Conservation (phyloP, 2,113 vertebrate genomes). For the Deroptyus accipitrinus region DNA sequence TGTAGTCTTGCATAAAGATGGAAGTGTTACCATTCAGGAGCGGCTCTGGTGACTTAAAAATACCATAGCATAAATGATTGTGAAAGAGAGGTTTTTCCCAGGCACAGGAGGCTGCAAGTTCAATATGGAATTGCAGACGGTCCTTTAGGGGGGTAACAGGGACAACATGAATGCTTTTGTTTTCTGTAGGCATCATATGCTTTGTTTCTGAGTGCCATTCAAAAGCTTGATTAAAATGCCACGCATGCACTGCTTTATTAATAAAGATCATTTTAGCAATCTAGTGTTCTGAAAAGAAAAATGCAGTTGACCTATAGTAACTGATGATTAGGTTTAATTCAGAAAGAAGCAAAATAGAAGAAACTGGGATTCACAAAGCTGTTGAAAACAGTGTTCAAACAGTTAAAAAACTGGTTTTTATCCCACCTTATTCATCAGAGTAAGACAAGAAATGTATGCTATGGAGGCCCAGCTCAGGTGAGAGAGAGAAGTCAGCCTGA, state of each 20-base stretch:
- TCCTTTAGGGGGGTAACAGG: not conserved
- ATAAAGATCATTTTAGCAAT: constrained; percentile 8
- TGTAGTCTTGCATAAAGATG: not conserved
- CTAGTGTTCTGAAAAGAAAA: constrained; percentile 33
- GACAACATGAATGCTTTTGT: not conserved
- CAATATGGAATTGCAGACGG: not conserved
- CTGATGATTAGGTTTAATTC: constrained; percentile 6
- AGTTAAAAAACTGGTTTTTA: not conserved
- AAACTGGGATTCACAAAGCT: not conserved
- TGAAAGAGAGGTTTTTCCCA: not conserved
- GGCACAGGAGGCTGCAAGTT: not conserved
- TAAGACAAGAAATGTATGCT: not conserved
- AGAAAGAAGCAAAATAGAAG: not conserved
- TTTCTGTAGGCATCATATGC: not conserved
- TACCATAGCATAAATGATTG: not conserved
- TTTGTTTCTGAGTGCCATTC: not conserved
- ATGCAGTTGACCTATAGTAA: not conserved
- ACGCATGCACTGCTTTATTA: not conserved
- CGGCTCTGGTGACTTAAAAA: not conserved
- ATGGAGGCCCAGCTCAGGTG: not conserved
- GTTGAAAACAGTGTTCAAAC: not conserved
- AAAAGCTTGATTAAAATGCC: constrained; percentile 25
- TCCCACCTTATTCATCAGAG: not conserved
- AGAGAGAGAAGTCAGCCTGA: not conserved
- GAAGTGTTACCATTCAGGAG: not conserved